Conservation (phyloP, 2,113 vertebrate species). For the Emberiza fucata region DNA sequence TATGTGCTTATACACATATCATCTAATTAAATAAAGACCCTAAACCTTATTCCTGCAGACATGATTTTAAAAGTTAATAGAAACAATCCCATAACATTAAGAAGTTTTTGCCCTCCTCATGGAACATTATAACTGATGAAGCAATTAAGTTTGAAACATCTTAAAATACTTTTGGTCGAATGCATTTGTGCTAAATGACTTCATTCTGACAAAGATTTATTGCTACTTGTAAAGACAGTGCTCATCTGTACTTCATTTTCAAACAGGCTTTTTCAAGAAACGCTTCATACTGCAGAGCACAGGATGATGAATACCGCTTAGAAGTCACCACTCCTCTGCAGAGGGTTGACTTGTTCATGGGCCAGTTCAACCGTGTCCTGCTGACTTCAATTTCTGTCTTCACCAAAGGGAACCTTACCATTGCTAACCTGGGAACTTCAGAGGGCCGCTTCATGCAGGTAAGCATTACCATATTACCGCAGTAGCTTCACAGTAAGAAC, state of each 20-base stretch:
- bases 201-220: constrained; percentile 43
- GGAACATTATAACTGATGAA: constrained; percentile 35
- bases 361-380: constrained; percentile 85
- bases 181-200: constrained; percentile 52
- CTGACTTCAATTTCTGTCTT: constrained; percentile 88
- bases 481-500: neutral
- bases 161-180: constrained; percentile 43
- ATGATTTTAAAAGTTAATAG: neutral
- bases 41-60: neutral
- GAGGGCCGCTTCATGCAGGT: constrained; percentile 94
- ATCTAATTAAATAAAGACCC: neutral
- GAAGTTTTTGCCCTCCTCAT: neutral
- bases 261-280: constrained; percentile 86
- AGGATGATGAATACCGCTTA: constrained; percentile 87
- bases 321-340: constrained; percentile 87
- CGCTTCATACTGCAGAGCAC: constrained; percentile 81
- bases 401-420: constrained; percentile 80
- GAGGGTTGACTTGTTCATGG: constrained; percentile 89
- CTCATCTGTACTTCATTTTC: constrained; percentile 59
- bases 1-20: neutral
- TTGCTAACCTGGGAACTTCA: constrained; percentile 89
- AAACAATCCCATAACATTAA: neutral
- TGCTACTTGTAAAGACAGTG: neutral
- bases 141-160: constrained; percentile 50
- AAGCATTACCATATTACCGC: neutral